Evolutionary conservation across 2,113 vertebrate genomes (phyloP), one percentile per base, ranked within the genome.

Genomic region (Lipophrys pholis): DNA sequence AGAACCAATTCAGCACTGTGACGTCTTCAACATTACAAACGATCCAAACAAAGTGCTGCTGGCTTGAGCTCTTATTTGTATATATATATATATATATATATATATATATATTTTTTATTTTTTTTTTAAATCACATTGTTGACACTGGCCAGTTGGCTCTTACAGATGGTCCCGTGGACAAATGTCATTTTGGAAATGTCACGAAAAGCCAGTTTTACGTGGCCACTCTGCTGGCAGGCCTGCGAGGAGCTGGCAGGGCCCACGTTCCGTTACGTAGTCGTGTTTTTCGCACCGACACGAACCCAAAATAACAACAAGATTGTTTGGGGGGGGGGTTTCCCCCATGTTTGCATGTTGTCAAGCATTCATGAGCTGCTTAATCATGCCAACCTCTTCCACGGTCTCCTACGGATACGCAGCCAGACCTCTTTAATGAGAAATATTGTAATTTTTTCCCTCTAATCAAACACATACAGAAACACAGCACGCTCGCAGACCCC

Each of bases 101-200:
- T n/a, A n/a, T n/a, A n/a, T n/a, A n/a, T n/a, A n/a, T n/a, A n/a
- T n/a, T n/a, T n/a, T n/a, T n/a, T n/a, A n/a, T n/a, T 39, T 69
- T 52, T 36, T 49, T 5, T 12, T 14, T 30, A 30, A 9, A 6
- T 53, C 81, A 65, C 54, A 70, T 66, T 52, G 12, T 49, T 73
- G 81, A 75, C 56, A 48, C 56, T 9, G 67, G 58, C 76, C 89
- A 88, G 74, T 88, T 87, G 84, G 86, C 76, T 38, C 43, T 76
- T 73, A 56, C 84, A 88, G 87, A 87, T 91, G 91, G 85, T 86
- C 76, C 52, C 57, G 46, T 55, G 67, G 78, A 82, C 80, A 88
- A 91, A 89, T 89, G 85, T 90, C 82, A 86, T 48, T 65, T 74
- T 84, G 69, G 68, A 89, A 91, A 89, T 89, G 85, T 90, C 82